These are phyloP conservation scores for Macaria notata DNA, from an alignment of 2,888 invertebrate genomes.

Conservation along the genomic window DNA sequence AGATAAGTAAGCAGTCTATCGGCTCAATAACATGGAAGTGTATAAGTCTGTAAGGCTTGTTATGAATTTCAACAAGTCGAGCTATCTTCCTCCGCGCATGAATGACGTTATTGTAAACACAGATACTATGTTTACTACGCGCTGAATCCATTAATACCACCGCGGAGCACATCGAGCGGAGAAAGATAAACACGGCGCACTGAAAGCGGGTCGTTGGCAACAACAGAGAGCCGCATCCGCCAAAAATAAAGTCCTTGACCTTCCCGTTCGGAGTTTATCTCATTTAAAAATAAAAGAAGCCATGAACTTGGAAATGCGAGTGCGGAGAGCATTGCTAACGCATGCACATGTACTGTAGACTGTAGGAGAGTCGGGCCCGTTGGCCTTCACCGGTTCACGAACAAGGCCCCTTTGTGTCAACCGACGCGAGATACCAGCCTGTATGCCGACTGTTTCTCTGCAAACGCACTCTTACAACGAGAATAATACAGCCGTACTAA, in stretches of 20 bases:
- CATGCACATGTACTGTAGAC: constrained; percentile 51
- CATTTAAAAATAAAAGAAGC: constrained; percentile 73
- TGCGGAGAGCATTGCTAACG: constrained; percentile 59
- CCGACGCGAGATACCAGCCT: constrained; percentile 36
- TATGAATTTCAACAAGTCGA: constrained; percentile 21
- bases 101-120: constrained; percentile 38
- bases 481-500: constrained; percentile 23
- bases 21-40: background rate
- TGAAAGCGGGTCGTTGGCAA: constrained; percentile 65
- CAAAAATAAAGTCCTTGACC: constrained; percentile 79
- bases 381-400: constrained; percentile 78
- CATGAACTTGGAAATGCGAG: constrained; percentile 70
- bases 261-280: constrained; percentile 66
- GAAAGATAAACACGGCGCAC: constrained; percentile 50
- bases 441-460: constrained; percentile 24
- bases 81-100: constrained; percentile 23
- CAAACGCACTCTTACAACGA: constrained; percentile 15
- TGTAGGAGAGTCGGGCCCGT: constrained; percentile 56
- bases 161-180: constrained; percentile 40
- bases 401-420: constrained; percentile 73
- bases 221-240: constrained; percentile 57
- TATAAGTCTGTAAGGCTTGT: background rate
- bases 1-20: background rate
- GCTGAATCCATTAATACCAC: constrained; percentile 46
- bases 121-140: constrained; percentile 51